Evolutionary conservation across 2,888 invertebrate species (phyloP), one percentile per base, ranked within the genome.

Genomic region (Lagria hirta): DNA sequence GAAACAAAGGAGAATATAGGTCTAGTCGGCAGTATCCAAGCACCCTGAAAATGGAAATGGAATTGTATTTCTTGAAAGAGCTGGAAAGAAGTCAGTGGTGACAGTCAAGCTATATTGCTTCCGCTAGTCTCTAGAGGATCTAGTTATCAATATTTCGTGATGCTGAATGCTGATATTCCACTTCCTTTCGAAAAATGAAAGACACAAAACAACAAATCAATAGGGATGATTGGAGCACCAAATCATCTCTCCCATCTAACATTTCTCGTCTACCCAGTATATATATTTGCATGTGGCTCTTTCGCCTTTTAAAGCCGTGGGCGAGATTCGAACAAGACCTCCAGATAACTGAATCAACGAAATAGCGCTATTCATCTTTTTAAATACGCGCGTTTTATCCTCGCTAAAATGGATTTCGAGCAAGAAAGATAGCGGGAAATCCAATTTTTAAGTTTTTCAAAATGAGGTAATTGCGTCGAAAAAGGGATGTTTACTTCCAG

Each of bases 291-390:
- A 52, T 54, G 52, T 37, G 35, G 27, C 45, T 47, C 45, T 49
- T 49, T 44, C 51, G 54, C 48, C 51, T 49, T 37, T 41, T 44
- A 45, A 45, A 48, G 52, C 47, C 58, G 51, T 70, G 71, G 71
- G 70, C 26, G 73, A 73, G 74, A 74, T 73, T 69, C 69, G 59
- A 46, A 36, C 49, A 49, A 57, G 43, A 43, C 59, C 69, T 68
- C 73, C 73, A 78, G 79, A 79, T 80, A 80, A 79, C 76, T 76
- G 78, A 79, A 80, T 79, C 78, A 79, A 76, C 77, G 76, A 73
- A 80, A 80, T 77, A 74, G 76, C 73, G 73, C 76, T 74, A 79
- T 80, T 77, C 76, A 73, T 80, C 79, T 80, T 78, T 76, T 79
- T 78, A 79, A 80, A 69, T 69, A 67, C 66, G 60, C 57, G 56